Evolutionary conservation across 2,797 vertebrate species (phyloP).

Genomic region (Ammospiza maritima): DNA sequence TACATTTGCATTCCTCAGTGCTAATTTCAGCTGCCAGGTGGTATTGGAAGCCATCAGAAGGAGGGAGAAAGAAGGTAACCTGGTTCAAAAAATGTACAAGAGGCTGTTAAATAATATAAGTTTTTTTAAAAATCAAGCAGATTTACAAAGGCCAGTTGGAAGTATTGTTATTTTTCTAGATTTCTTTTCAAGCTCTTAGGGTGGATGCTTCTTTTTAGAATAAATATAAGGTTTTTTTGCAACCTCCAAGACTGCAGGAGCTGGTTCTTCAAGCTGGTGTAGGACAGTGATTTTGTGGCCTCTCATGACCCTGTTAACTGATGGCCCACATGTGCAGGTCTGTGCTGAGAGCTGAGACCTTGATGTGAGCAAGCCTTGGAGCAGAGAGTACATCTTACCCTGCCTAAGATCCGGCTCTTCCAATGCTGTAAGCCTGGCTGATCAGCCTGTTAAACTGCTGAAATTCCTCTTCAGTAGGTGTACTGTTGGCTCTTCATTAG

Average conservation of each 20-base stretch:
- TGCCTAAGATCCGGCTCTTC: neutral
- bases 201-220: neutral
- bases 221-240: neutral
- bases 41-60: neutral
- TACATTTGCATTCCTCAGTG: neutral
- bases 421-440: neutral
- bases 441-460: neutral
- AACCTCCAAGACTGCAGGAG: neutral
- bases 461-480: neutral
- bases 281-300: neutral
- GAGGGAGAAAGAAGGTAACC: neutral
- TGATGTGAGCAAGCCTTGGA: neutral
- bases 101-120: neutral
- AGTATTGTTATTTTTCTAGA: neutral
- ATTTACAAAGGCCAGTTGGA: neutral
- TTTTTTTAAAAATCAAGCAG: neutral
- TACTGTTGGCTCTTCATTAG: fast-evolving
- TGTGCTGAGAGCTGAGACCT: neutral
- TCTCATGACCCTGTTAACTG: neutral
- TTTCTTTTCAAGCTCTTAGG: neutral
- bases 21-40: neutral
- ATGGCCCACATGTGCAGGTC: neutral
- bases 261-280: neutral
- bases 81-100: neutral
- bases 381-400: neutral